Base-by-base conservation (phyloP, 2,888 invertebrate genomes). In the Parnassius mnemosyne region DNA sequence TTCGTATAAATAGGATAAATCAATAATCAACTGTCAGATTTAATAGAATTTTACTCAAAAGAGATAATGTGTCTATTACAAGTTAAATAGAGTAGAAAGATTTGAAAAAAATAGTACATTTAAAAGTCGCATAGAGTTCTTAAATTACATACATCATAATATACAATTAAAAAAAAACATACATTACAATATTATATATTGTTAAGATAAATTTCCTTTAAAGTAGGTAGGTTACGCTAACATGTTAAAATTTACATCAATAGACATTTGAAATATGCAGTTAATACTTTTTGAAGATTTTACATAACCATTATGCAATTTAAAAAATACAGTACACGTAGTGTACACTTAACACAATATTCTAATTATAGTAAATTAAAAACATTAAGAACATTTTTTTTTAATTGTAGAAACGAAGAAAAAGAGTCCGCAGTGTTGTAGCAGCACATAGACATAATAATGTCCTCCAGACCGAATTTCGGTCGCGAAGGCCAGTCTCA, bases 11-110 rank as follows among this genome's bases (percentile, higher is more conserved):
- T 34, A 34, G 34, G 34, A 7, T 2, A 34, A 34, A 7, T 34
- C 7, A 34, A 7, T 2, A 34, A 1, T 34, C 34, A 5, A 34
- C 34, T 34, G 34, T 34, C 34, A 34, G 7, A 34, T 34, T 34
- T 34, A 34, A 43, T 7, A 5, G 51, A 1, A 49, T 49, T 61
- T 53, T 53, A 57, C 3, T 61, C 47, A 53, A 56, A 61, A 49
- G 25, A 47, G 13, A 57, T 42, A 34, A 57, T 42, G n/a, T 10
- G n/a, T 10, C 11, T 57, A 20, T 42, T 53, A 57, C 16, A 53
- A 20, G 53, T 16, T 34, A 52, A 57, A 47, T 53, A 41, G 57
- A 49, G 52, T 61, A 56, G 41, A 60, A 59, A 60, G 53, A 16
- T n/a, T 47, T 5, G 13, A 11, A 52, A 61, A 34, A 57, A 51